These are phyloP conservation scores for Apocrypta bakeri DNA, from an alignment of 1,140 invertebrate species.

Conservation along the genomic window DNA sequence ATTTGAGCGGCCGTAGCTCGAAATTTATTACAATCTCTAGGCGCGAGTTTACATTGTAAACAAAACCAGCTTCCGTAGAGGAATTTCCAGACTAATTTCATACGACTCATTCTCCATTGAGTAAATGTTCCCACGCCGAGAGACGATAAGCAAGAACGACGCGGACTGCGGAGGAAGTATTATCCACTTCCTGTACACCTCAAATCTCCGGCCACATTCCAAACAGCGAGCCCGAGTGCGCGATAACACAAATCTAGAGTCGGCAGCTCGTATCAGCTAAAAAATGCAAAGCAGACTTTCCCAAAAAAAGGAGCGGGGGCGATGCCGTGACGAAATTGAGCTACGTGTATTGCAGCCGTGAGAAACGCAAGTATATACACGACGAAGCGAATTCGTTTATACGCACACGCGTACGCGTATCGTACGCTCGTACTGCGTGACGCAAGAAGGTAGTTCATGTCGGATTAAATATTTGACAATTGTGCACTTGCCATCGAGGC, in stretches of 20 bases:
- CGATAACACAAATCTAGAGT: constrained; percentile 34
- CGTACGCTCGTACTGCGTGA: background rate
- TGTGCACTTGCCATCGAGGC: constrained; percentile 57
- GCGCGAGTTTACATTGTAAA: constrained; percentile 56
- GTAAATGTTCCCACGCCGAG: constrained; percentile 53
- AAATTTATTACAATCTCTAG: background rate
- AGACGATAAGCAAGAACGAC: constrained; percentile 46
- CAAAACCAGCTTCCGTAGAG: constrained; percentile 39
- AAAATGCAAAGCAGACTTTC: constrained; percentile 34
- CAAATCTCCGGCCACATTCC: constrained; percentile 30
- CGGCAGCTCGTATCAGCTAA: constrained; percentile 5
- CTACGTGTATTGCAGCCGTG: background rate
- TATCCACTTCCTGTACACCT: constrained; percentile 42
- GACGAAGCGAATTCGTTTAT: background rate
- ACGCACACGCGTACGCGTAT: background rate
- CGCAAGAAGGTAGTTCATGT: background rate
- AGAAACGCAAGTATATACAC: constrained; percentile 32
- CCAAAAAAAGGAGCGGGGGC: background rate
- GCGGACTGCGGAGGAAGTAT: constrained; percentile 39
- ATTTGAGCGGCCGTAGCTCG: background rate
- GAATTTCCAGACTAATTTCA: constrained; percentile 44
- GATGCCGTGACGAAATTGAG: background rate
- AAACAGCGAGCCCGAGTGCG: background rate
- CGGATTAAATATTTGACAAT: constrained; percentile 67
- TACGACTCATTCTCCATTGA: constrained; percentile 47